Evolutionary conservation across 2,888 invertebrate genomes (phyloP), one percentile per base, ranked within the genome.

Genomic region (Stenichneumon culpator): DNA sequence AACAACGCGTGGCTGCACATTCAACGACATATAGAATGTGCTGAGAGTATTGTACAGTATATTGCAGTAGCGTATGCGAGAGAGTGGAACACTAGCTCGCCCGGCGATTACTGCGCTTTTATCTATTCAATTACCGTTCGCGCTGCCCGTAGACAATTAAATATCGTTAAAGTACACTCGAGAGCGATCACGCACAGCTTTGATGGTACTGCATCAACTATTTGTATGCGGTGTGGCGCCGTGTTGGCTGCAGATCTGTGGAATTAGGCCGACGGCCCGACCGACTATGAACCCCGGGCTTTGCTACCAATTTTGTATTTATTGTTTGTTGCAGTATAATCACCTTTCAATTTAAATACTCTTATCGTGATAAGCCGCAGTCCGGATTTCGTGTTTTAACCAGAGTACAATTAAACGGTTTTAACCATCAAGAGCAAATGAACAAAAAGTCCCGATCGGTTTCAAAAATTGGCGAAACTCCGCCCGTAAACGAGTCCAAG

Each of bases 81-180:
- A 57, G 44, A 68, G 77, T 77, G 79, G 86, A 86, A 83, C 77
- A 86, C 82, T 72, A 65, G 80, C 77, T 47, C 85, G 67, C 39
- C 39, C 68, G 79, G 74, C 82, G 81, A 85, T 86, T 88, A 88
- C 82, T 84, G 81, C 84, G 88, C 88, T 89, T 88, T 88, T 89
- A 89, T 89, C 87, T 87, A 88, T 88, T 88, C 87, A 87, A 88
- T 89, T 88, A 89, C 82, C 80, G 70, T 65, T 80, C 77, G 83
- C 84, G 83, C 86, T 79, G 86, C 79, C 44, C 79, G 70, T 82
- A 84, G 86, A 86, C 88, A 89, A 89, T 89, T 89, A 89, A 89
- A 88, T 88, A 86, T 88, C 86, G 86, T 84, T 89, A 79, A 89
- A 88, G 79, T 83, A 86, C 86, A 84, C 70, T 70, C 80, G 83